Evolutionary conservation across 1,140 invertebrate genomes (phyloP), one percentile per base, ranked within the genome.

Genomic region (Bombus polaris): DNA sequence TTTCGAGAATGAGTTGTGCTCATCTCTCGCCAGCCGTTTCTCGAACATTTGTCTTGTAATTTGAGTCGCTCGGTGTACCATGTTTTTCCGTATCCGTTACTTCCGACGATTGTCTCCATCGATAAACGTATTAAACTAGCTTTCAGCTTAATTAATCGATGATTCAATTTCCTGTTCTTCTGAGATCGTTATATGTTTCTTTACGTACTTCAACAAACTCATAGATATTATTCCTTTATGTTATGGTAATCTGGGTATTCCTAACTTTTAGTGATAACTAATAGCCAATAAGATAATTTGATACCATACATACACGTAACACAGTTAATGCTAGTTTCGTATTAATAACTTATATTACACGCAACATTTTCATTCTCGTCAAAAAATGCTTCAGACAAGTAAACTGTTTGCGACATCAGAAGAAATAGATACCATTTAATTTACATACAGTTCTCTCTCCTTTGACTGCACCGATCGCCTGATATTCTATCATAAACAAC

Each of bases 1-100:
- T 86, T 86, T 47, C 71, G 71, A 86, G 71, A 86, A 86, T 86
- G 84, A 86, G 80, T 70, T 77, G 81, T 28, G 74, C 44, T 83
- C 62, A 71, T 81, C 53, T 37, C 32, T 59, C 59, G 66, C n/a
- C 18, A 47, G 32, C 28, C 44, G n/a, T 85, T 80, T 1, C 53
- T 37, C 22, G 37, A 37, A 79, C 59, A 72, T 79, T 79, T 85
- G 73, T 83, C 62, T 59, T 65, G 62, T 44, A 70, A 79, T 78
- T 84, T 57, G 37, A 76, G 4, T 18, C 18, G 39, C 37, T 53
- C 22, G 35, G 18, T 35, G 53, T 28, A 28, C 35, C 32, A 25
- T 70, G 37, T 75, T 76, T 35, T 53, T 39, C 42, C 3, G 32
- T 47, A 65, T 37, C 32, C 47, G 39, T 77, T 59, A 62, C 75